Percentiles rank a stretch among this genome's conserved stretches.
Conservation (phyloP, 2,797 vertebrate species). For the Sebastes oblongus region DNA sequence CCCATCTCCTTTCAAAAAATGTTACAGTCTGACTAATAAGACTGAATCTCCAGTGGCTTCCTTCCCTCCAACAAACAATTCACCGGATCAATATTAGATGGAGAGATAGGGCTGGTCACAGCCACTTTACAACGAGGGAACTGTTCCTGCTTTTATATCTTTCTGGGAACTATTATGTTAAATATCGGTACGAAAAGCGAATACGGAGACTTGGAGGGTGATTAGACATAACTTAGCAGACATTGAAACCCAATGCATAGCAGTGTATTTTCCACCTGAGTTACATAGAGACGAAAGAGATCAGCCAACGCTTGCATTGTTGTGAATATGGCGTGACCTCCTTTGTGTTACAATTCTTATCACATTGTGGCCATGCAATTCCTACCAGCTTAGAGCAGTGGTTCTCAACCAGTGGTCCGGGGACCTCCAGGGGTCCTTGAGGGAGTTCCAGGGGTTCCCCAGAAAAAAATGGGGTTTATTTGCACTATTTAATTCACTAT, state of each 20-base stretch:
- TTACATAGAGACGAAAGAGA: slow-evolving; percentile 73
- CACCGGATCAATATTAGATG: slow-evolving; percentile 65
- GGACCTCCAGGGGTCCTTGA: no score
- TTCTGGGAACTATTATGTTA: slow-evolving; percentile 36
- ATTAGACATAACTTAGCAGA: slow-evolving; percentile 69
- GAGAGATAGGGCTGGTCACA: slow-evolving; percentile 58
- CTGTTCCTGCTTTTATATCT: slow-evolving; percentile 46
- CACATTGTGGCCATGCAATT: slow-evolving; percentile 54
- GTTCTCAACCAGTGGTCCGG: no score
- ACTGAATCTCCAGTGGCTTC: slow-evolving; percentile 59
- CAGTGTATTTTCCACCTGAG: slow-evolving; percentile 85
- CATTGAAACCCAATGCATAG: slow-evolving; percentile 77
- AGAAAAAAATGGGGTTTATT: no score
- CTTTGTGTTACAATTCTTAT: slow-evolving; percentile 55
- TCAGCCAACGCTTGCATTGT: slow-evolving; percentile 66
- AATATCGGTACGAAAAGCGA: slow-evolving; percentile 65
- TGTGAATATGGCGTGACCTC: slow-evolving; percentile 58
- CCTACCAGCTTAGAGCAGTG: slow-evolving; percentile 47
- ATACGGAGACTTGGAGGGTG: slow-evolving; percentile 44
- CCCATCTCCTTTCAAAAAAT: slow-evolving; percentile 48
- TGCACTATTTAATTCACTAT: no score
- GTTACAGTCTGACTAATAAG: slow-evolving; percentile 59
- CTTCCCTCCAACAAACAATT: slow-evolving; percentile 59
- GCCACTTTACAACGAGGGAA: slow-evolving; percentile 59
- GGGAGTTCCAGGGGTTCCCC: no score